Evolutionary conservation across 2,113 vertebrate species (phyloP), one percentile per base, ranked within the genome.

Genomic region (Leuciscus idus): DNA sequence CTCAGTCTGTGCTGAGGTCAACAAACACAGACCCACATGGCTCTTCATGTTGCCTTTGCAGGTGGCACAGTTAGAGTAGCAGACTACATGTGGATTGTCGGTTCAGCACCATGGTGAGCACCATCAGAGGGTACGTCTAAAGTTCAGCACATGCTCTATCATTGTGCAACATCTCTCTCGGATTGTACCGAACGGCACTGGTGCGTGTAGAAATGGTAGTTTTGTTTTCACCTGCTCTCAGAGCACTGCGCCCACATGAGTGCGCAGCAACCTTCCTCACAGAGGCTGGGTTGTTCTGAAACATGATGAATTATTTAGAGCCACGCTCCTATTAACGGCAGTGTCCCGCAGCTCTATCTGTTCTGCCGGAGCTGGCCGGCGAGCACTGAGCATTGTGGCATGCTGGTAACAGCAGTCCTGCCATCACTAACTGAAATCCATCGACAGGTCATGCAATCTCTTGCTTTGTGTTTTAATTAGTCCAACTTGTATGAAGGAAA

Each of bases 401-500:
- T 39, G 68, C 82, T 55, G 82, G 66, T 55, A 74, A 73, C 66
- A 73, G 48, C 82, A 30, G 48, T 52, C 28, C 82, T 84, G 52
- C 82, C 80, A n/a, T 68, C 43, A 39, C 66, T 17, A 36, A 59
- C 50, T 33, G 50, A 70, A 91, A 91, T 90, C 86, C 90, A 89
- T 87, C 15, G 46, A 87, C 70, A 59, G 66, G 30, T 73, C 82
- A 19, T 19, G n/a, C 77, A 86, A 28, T 59, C 48, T 84, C 50
- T 72, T 39, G 43, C 74, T 85, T 36, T 68, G 59, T 66, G 43
- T 79, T 66, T 79, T 36, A 79, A 55, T 55, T 70, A 72, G 23
- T 57, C 30, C 12, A 21, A 55, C 75, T 79, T 10, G 19, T 17
- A 46, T 48, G 21, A 79, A 70, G 59, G 64, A 43, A 55, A 84